Conservation (phyloP, 2,888 invertebrate genomes). For the Strigamia maritima region DNA sequence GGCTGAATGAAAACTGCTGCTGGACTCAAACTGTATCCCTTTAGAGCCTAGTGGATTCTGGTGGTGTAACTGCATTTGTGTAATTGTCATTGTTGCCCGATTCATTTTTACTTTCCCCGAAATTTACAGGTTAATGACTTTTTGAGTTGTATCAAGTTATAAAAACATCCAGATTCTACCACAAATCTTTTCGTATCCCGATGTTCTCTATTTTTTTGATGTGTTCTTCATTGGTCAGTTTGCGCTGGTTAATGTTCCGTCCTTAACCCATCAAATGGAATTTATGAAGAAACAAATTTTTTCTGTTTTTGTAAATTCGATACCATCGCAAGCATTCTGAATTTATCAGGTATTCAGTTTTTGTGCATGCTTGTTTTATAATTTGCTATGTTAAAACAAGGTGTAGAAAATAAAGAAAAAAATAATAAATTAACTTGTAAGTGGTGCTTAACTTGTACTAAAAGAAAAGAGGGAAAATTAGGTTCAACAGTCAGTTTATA, state of each 20-base stretch:
- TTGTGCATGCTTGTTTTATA: slow-evolving; percentile 41
- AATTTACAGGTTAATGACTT: slow-evolving; percentile 30
- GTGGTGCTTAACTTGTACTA: not conserved
- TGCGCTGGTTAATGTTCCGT: slow-evolving; percentile 30
- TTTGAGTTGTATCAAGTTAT: slow-evolving; percentile 26
- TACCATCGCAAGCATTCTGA: slow-evolving; percentile 33
- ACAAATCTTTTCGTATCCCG: slow-evolving; percentile 34
- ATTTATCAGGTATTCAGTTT: slow-evolving; percentile 34
- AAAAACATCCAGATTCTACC: slow-evolving; percentile 32
- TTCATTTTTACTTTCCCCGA: slow-evolving; percentile 31
- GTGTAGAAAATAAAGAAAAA: slow-evolving; percentile 38
- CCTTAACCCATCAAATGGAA: slow-evolving; percentile 34
- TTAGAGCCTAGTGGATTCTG: slow-evolving; percentile 39
- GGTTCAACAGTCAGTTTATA: not conserved
- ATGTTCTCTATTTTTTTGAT: slow-evolving; percentile 19
- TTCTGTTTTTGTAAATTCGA: slow-evolving; percentile 34
- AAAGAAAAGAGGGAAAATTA: not conserved
- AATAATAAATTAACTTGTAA: slow-evolving; percentile 5
- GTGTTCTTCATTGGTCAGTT: slow-evolving; percentile 32
- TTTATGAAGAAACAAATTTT: slow-evolving; percentile 35
- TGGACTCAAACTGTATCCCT: slow-evolving; percentile 38
- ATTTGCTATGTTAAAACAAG: slow-evolving; percentile 39
- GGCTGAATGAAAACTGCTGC: slow-evolving; percentile 34
- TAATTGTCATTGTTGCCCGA: slow-evolving; percentile 35
- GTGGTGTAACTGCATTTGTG: slow-evolving; percentile 37